A percentile compares a stretch with the other conserved stretches of the same genome.
Evolutionary conservation across 30 jellyfish, hydroid and myxozoan species (phyloP).

Genomic region (Sanderia malayensis): DNA sequence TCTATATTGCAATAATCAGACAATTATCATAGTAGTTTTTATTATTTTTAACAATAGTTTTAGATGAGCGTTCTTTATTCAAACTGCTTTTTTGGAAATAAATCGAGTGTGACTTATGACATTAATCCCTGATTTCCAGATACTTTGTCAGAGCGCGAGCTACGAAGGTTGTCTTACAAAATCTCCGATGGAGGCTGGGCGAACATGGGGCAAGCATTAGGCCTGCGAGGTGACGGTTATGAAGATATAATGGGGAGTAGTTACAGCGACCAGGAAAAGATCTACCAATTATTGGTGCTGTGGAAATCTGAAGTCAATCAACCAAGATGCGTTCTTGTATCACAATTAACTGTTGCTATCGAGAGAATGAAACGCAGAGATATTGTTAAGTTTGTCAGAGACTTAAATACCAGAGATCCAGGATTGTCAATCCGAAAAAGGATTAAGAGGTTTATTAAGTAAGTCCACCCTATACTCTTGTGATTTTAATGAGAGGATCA

Average conservation of each 20-base stretch:
- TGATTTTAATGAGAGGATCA: no score
- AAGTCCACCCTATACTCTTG: background rate
- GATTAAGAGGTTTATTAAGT: slow-evolving; percentile 56
- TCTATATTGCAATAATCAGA: no score
- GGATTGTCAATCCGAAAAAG: slow-evolving; percentile 54
- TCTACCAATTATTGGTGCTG: slow-evolving; percentile 57
- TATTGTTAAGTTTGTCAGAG: slow-evolving; percentile 65
- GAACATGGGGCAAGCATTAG: slow-evolving; percentile 60
- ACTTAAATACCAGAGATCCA: slow-evolving; percentile 46
- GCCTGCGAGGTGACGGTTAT: slow-evolving; percentile 39
- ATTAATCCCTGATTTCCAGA: no score
- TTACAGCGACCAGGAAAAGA: slow-evolving; percentile 69
- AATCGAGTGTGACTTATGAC: no score
- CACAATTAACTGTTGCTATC: slow-evolving; percentile 49
- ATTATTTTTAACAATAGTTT: no score
- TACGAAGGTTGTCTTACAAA: slow-evolving; percentile 77
- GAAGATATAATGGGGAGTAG: slow-evolving; percentile 53
- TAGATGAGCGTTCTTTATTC: no score
- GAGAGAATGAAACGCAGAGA: slow-evolving; percentile 77
- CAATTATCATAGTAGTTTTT: no score
- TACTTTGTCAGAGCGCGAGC: slow-evolving; percentile 78
- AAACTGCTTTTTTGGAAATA: no score
- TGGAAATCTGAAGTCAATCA: slow-evolving; percentile 55
- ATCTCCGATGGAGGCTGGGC: slow-evolving; percentile 81
- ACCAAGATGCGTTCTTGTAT: slow-evolving; percentile 48